Evolutionary conservation across 2,113 vertebrate genomes (phyloP).

Genomic region (Macroglossus sobrinus): DNA sequence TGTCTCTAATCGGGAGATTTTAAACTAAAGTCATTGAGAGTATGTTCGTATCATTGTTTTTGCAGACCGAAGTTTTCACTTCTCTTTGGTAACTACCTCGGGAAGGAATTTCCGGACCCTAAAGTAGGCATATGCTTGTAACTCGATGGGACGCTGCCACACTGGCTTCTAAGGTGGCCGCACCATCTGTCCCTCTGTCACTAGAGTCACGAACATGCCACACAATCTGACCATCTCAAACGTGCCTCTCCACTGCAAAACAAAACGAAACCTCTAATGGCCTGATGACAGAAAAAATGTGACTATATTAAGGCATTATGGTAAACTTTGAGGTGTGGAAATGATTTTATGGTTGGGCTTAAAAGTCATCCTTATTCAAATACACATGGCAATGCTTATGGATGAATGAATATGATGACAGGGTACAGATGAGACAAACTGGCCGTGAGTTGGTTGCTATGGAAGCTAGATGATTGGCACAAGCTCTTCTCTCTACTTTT

Average conservation of each 20-base stretch:
- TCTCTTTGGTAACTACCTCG: neutral
- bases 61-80: neutral
- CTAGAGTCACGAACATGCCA: neutral
- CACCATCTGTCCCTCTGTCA: neutral
- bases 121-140: neutral
- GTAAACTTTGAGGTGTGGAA: neutral
- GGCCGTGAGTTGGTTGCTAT: neutral
- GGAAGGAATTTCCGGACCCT: neutral
- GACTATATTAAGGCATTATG: neutral
- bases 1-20: neutral
- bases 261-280: neutral
- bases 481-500: neutral
- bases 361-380: neutral
- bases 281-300: neutral
- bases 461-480: neutral
- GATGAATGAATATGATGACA: neutral
- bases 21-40: neutral
- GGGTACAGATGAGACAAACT: neutral
- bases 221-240: neutral
- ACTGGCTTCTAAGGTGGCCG: neutral
- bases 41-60: neutral
- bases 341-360: neutral
- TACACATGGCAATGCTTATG: no score
- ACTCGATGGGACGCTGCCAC: neutral
- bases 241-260: neutral